These are phyloP conservation scores for Gibbula magus DNA, from an alignment of 2,888 invertebrate species.

Conservation along the genomic window DNA sequence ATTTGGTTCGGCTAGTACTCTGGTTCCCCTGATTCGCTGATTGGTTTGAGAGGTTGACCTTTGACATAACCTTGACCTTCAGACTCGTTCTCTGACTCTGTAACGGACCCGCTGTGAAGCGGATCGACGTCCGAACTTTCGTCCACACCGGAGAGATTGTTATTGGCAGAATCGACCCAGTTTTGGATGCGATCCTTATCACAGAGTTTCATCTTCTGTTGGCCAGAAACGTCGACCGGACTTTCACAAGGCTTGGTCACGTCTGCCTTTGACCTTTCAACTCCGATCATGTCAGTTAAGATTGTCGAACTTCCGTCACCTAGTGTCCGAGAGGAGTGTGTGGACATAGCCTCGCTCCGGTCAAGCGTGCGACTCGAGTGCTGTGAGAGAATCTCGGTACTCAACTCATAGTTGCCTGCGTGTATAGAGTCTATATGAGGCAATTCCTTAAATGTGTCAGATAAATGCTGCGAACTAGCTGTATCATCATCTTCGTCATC, in stretches of 20 bases:
- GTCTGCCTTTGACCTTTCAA: neutral
- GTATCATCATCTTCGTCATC: conserved; percentile 28
- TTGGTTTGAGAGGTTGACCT: neutral
- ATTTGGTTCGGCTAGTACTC: neutral
- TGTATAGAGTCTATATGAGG: conserved; percentile 72
- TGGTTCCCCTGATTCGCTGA: neutral
- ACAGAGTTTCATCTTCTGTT: conserved; percentile 20
- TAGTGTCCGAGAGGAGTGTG: conserved; percentile 65
- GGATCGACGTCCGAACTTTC: neutral
- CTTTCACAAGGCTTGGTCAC: conserved; percentile 3
- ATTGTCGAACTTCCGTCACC: conserved; percentile 58
- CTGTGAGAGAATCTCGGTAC: conserved; percentile 68
- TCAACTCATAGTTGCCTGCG: conserved; percentile 56
- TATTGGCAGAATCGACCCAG: conserved; percentile 70
- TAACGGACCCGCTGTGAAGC: neutral
- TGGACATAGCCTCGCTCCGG: conserved; percentile 61
- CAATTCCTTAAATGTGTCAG: conserved; percentile 55
- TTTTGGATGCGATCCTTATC: conserved; percentile 67
- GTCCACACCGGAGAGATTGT: conserved; percentile 43
- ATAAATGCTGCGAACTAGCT: conserved; percentile 9
- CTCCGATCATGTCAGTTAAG: conserved; percentile 33
- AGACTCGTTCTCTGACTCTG: conserved; percentile 7
- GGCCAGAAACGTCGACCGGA: neutral
- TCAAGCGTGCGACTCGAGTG: conserved; percentile 68
- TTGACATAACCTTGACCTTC: conserved; percentile 4